phyloP scores from a whole-genome alignment of 2,113 vertebrate genomes.

The Sinocyclocheilus anshuiensis region DNA sequence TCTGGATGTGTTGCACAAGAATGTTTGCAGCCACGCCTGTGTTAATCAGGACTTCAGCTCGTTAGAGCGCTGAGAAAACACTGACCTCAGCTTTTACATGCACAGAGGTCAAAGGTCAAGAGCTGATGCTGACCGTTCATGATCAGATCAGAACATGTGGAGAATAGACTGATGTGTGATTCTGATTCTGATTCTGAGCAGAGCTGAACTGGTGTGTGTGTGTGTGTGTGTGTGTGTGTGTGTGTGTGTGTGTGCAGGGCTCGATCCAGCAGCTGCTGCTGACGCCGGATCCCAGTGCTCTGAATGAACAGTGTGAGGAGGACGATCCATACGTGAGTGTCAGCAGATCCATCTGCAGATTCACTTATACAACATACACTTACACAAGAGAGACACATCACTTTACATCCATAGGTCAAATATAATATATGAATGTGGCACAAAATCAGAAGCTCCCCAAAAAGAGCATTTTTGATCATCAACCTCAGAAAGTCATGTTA shows the following conservation, averaged over 20 bases:
- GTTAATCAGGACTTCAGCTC: neutral
- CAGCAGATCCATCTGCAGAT: neutral
- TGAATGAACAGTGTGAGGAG: slow-evolving; percentile 89
- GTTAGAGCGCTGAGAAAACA: neutral
- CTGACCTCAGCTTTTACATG: neutral
- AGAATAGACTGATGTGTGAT: too few relatives aligned
- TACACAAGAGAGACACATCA: neutral
- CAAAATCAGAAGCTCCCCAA: neutral
- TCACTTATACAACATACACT: neutral
- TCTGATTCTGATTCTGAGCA: neutral
- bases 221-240: neutral
- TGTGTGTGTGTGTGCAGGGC: slow-evolving; percentile 74
- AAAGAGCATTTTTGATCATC: neutral
- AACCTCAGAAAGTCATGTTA: neutral
- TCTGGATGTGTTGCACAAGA: slow-evolving; percentile 32
- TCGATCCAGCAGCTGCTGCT: slow-evolving; percentile 90
- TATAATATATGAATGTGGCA: neutral
- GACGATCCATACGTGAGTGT: slow-evolving; percentile 89
- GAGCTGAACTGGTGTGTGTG: neutral
- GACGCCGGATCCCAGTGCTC: slow-evolving; percentile 79
- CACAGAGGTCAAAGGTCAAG: neutral
- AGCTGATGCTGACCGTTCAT: neutral
- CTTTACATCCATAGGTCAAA: neutral
- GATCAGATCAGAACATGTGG: neutral
- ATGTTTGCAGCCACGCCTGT: slow-evolving; percentile 6